These are phyloP conservation scores for Agapostemon virescens DNA, from an alignment of 2,888 invertebrate species.

Conservation along the genomic window DNA sequence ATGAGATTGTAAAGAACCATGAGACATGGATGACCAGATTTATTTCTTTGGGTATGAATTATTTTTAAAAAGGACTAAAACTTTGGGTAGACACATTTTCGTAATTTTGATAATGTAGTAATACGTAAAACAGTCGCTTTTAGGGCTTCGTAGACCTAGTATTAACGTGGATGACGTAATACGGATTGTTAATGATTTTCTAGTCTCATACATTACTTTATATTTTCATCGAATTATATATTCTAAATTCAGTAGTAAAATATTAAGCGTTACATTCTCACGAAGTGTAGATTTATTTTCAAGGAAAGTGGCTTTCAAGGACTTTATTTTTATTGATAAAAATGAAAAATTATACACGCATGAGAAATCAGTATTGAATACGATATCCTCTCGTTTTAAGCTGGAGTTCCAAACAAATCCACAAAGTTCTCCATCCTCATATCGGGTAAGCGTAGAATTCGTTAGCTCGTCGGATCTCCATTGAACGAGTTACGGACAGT, in stretches of 20 bases:
- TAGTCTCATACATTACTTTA: background rate
- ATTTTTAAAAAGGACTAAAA: no score
- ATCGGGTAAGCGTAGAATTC: background rate
- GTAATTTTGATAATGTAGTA: no score
- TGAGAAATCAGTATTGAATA: background rate
- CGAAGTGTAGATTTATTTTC: background rate
- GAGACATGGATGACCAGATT: no score
- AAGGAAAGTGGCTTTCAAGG: background rate
- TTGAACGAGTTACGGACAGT: constrained; percentile 13
- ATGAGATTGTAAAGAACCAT: no score
- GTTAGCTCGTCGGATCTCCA: constrained; percentile 20
- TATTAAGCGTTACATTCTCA: background rate
- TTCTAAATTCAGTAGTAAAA: background rate
- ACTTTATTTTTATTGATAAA: background rate
- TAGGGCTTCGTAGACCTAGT: no score
- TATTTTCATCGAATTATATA: background rate
- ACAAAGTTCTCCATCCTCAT: background rate
- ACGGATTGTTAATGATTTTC: background rate
- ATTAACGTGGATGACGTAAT: no score
- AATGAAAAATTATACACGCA: background rate
- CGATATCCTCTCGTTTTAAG: background rate
- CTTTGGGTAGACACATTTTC: no score
- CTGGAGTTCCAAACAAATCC: background rate
- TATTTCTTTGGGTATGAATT: no score
- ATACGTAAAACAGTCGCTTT: no score